These are phyloP conservation scores for Acrossocheilus fasciatus DNA, from an alignment of 2,797 vertebrate species.

Conservation along the genomic window DNA sequence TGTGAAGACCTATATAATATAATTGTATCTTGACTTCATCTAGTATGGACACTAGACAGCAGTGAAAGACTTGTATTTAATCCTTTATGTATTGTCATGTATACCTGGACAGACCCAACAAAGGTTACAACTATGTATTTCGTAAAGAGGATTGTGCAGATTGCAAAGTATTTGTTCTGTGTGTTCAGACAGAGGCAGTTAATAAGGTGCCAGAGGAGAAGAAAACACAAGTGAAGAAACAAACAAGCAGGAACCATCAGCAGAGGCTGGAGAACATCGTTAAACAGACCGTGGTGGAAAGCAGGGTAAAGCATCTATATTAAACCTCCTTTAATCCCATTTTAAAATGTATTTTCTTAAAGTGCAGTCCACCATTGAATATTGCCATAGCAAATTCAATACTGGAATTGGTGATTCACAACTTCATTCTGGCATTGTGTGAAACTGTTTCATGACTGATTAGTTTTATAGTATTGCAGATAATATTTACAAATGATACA, in stretches of 20 bases:
- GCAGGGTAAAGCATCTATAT: slow-evolving; percentile 58
- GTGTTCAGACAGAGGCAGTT: slow-evolving; percentile 59
- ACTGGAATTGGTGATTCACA: neutral
- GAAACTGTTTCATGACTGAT: neutral
- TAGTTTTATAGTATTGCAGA: neutral
- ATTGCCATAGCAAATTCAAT: neutral
- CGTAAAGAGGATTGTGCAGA: too few species aligned
- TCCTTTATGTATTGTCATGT: neutral
- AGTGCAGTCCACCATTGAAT: neutral
- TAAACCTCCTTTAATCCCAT: neutral
- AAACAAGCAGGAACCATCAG: slow-evolving; percentile 77
- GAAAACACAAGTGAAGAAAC: slow-evolving; percentile 41
- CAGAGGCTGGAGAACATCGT: slow-evolving; percentile 88
- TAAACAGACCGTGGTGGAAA: slow-evolving; percentile 72
- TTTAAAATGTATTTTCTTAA: neutral
- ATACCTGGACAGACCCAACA: neutral
- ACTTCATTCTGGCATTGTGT: neutral
- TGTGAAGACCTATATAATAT: too few species aligned
- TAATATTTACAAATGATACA: neutral
- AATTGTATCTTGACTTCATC: neutral
- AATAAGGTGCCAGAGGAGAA: slow-evolving; percentile 61
- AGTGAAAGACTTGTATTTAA: neutral
- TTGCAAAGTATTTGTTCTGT: neutral
- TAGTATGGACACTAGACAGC: neutral
- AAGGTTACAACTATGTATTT: neutral